Percentiles rank a stretch among this genome's conserved stretches.
phyloP scores from a whole-genome alignment of 1,140 invertebrate species.

The Nautilus pompilius region DNA sequence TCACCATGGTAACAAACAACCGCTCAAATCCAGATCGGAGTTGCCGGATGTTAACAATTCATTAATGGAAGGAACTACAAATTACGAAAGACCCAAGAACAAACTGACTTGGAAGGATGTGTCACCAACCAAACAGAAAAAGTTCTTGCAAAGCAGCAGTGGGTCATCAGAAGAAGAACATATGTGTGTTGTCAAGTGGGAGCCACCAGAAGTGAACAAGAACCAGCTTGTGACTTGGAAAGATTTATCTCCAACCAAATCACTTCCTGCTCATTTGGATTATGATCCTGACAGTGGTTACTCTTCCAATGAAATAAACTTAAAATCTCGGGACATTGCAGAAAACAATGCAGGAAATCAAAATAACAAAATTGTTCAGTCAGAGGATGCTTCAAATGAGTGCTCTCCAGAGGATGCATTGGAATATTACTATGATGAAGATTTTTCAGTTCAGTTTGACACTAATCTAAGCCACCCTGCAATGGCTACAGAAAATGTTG shows the following conservation, averaged over 20 bases:
- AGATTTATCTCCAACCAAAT: conserved; percentile 27
- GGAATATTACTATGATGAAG: conserved; percentile 50
- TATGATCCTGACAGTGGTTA: conserved; percentile 1
- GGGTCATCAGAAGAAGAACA: conserved; percentile 7
- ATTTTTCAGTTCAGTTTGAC: conserved; percentile 48
- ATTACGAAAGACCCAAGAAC: background rate
- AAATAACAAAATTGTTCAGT: conserved; percentile 1
- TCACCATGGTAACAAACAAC: conserved; percentile 3
- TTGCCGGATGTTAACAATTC: background rate
- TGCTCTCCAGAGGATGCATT: conserved; percentile 23
- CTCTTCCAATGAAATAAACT: conserved; percentile 1
- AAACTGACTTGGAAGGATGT: conserved; percentile 14
- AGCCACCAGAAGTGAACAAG: conserved; percentile 9
- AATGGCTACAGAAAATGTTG: conserved; percentile 10
- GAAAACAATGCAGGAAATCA: conserved; percentile 7
- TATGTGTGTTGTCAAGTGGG: background rate
- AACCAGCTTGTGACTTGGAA: conserved; percentile 29
- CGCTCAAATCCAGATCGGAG: background rate
- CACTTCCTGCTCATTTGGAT: background rate
- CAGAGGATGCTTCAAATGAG: background rate
- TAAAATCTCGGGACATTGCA: background rate
- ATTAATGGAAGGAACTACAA: background rate
- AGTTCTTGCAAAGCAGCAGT: background rate
- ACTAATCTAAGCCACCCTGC: conserved; percentile 37
- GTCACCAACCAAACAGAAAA: conserved; percentile 8